Base-by-base conservation (phyloP, 2,113 vertebrate species). In the Microtus ochrogaster region DNA sequence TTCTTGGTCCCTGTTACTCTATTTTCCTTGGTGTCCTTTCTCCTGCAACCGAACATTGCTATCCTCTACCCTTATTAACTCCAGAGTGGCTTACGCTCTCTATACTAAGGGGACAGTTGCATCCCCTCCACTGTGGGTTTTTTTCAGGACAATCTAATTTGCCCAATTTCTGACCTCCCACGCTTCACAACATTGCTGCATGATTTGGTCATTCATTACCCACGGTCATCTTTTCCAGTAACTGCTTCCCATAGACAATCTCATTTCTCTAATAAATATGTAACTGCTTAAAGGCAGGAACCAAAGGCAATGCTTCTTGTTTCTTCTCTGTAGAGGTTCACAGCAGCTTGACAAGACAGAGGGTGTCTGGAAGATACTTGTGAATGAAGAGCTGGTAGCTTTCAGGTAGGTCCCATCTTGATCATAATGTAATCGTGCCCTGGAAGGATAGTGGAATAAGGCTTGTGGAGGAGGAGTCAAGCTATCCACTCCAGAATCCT, bases 201-300 rank as follows among this genome's bases (percentile, higher is more conserved):
- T n/a, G 66, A 44, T 19, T 91, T 22, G 78, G 33, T 17, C 55
- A 77, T 86, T 91, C 68, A 63, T 82, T 44, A 24, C 82, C 92
- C 12, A 11, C 2, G 22, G 89, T 84, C 47, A 19, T 65, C 47
- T 47, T 76, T 87, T 21, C 86, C 30, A 21, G 3, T 72, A 63
- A 90, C 44, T 55, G 39, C 86, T 76, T 88, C 82, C 49, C 55
- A 70, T 17, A 49, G 61, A 36, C 39, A 16, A 44, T 26, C 81
- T 83, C 81, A 12, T 77, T 85, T 94, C 73, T 93, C 68, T 88
- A 92, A 70, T 61, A 72, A 95, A 28, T 66, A 21, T 49, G 33
- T 68, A 77, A 26, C 83, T 52, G 16, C 66, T 93, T 52, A 44
- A 84, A 81, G 61, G 73, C 66, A 81, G 41, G 66, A 58, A 41